Base-by-base conservation (phyloP, 2,888 invertebrate genomes). In the Chrysolina oricalcia region DNA sequence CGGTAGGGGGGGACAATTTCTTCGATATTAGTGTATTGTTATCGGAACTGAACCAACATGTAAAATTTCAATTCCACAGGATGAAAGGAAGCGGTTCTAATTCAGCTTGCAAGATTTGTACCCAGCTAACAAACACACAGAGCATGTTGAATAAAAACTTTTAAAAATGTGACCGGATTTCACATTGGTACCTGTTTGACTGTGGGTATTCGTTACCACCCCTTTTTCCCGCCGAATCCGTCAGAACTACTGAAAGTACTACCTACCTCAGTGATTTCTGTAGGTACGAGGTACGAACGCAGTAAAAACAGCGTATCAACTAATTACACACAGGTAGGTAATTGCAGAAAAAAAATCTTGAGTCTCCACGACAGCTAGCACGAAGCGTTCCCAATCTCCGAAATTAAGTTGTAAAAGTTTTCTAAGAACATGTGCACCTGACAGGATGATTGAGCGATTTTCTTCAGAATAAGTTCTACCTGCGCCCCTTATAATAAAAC, bases 341-440 rank as follows among this genome's bases (percentile, higher is more conserved):
- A 68, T 68, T 53, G 68, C 53, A 53, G 17, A n/a, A 13, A 56
- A 50, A 68, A 68, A 68, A 64, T 19, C 41, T n/a, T 5, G 17
- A 40, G 8, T 23, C 27, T 10, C 0, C 17, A 13, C 17, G 3
- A 23, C 41, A 40, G 19, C 50, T 35, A 35, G 68, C 63, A 70
- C 48, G 73, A 63, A 73, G 17, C 56, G 41, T 40, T 63, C 53
- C 17, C 23, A 70, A 21, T 59, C 27, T 63, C 41, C 65, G 72
- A 77, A 77, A 78, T 78, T 78, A 68, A 78, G 78, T 77, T 77
- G 75, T 78, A 72, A 75, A 75, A 59, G 67, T 68, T 65, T 78
- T 78, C 73, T 66, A 66, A 68, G 72, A 78, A 77, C 77, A 77
- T 77, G 69, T 78, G 73, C 77, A 77, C 77, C 78, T 75, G 78